phyloP scores from a whole-genome alignment of 1,140 invertebrate species.

The Kradibia gibbosae region DNA sequence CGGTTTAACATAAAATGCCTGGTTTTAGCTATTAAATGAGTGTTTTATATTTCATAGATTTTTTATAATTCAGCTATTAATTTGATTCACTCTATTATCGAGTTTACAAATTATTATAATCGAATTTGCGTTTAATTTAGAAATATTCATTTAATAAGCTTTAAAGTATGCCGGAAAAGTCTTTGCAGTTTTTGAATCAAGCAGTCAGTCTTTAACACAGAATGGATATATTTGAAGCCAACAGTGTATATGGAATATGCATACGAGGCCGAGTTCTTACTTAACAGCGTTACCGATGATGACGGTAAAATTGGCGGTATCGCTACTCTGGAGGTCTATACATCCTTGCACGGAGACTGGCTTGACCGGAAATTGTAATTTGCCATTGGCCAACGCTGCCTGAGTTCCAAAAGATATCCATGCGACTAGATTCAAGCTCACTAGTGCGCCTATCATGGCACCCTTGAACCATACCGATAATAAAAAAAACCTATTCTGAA shows the following conservation, averaged over 20 bases:
- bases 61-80: too few relatives aligned
- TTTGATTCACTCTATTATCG: too few relatives aligned
- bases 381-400: constrained; percentile 78
- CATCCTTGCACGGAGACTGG: constrained; percentile 78
- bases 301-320: constrained; percentile 55
- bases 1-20: too few relatives aligned
- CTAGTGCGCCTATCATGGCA: constrained; percentile 81
- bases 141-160: too few relatives aligned
- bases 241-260: background rate
- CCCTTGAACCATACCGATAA: constrained; percentile 74
- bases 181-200: background rate
- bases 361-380: constrained; percentile 75
- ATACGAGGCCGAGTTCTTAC: constrained; percentile 55
- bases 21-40: too few relatives aligned
- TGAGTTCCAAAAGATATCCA: constrained; percentile 92
- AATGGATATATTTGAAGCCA: background rate
- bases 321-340: constrained; percentile 60
- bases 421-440: constrained; percentile 80
- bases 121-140: too few relatives aligned
- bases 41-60: too few relatives aligned
- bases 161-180: too few relatives aligned
- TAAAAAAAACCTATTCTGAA: background rate
- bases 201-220: background rate
- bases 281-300: constrained; percentile 56
- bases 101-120: too few relatives aligned